phyloP scores from a whole-genome alignment of 2,888 invertebrate genomes.

The Eilema caniola region DNA sequence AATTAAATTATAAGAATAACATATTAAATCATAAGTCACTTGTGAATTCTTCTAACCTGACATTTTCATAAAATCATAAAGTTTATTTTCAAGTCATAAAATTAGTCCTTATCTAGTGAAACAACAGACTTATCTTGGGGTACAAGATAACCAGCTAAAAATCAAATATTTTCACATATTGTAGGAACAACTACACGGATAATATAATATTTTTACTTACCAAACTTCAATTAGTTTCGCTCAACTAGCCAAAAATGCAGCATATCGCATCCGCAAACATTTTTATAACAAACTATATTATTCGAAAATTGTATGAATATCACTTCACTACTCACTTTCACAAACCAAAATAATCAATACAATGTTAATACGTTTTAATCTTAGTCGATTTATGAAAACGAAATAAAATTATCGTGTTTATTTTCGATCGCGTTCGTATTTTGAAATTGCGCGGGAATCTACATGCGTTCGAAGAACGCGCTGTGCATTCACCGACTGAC shows the following conservation, averaged over 20 bases:
- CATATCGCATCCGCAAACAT: conserved; percentile 43
- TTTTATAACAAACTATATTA: conserved; percentile 27
- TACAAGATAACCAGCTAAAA: conserved; percentile 1
- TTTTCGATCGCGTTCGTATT: conserved; percentile 64
- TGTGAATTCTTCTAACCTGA: background rate
- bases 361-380: conserved; percentile 27
- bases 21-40: too few species aligned
- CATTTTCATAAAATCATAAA: background rate
- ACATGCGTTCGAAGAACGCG: conserved; percentile 61
- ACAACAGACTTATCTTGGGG: background rate
- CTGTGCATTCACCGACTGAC: conserved; percentile 66
- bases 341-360: conserved; percentile 32
- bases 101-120: background rate
- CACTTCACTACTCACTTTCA: conserved; percentile 52
- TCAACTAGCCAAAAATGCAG: conserved; percentile 47
- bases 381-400: conserved; percentile 35
- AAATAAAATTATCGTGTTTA: conserved; percentile 53
- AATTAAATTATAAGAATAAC: too few species aligned
- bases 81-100: background rate
- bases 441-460: conserved; percentile 57
- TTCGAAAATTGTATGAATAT: conserved; percentile 32
- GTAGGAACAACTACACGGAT: background rate
- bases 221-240: conserved; percentile 35
- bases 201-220: conserved; percentile 37
- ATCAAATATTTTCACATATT: background rate